These are phyloP conservation scores for Drosophila bunnanda DNA, from an alignment of 2,888 invertebrate genomes.

Conservation along the genomic window DNA sequence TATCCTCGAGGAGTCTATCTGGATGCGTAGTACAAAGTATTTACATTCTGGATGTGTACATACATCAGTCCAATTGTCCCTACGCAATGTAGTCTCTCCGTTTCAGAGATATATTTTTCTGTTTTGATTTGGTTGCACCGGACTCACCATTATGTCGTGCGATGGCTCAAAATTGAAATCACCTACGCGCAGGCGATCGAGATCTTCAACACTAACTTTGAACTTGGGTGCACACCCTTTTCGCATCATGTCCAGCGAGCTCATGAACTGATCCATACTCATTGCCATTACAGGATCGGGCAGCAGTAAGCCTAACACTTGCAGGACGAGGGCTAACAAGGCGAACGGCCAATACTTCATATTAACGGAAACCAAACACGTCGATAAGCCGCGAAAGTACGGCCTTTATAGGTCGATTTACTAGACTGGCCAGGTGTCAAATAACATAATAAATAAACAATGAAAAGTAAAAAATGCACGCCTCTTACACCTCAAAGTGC, in stretches of 20 bases:
- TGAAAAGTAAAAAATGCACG: slow-evolving; percentile 10
- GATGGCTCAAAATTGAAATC: slow-evolving; percentile 14
- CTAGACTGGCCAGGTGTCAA: slow-evolving; percentile 12
- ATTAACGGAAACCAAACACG: slow-evolving; percentile 6
- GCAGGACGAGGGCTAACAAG: slow-evolving; percentile 5
- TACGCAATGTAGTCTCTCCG: background rate
- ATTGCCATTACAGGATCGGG: slow-evolving; percentile 12
- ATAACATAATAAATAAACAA: slow-evolving; percentile 48
- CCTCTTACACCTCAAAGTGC: slow-evolving; percentile 4
- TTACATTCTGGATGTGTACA: background rate
- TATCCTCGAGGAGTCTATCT: background rate
- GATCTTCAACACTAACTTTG: slow-evolving; percentile 14
- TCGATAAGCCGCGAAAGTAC: background rate
- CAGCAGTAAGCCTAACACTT: background rate
- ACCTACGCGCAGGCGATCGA: slow-evolving; percentile 8
- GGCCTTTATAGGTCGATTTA: slow-evolving; percentile 3
- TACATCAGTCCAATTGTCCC: background rate
- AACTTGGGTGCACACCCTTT: slow-evolving; percentile 28
- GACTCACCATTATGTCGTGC: slow-evolving; percentile 20
- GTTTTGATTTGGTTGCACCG: too few species aligned
- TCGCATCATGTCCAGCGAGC: slow-evolving; percentile 25
- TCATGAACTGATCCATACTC: slow-evolving; percentile 19
- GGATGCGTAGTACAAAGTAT: too few species aligned
- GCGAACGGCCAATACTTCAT: slow-evolving; percentile 15
- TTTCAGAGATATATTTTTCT: background rate